Evolutionary conservation across 2,113 vertebrate species (phyloP), one percentile per base, ranked within the genome.

Genomic region (Edolisoma coerulescens): DNA sequence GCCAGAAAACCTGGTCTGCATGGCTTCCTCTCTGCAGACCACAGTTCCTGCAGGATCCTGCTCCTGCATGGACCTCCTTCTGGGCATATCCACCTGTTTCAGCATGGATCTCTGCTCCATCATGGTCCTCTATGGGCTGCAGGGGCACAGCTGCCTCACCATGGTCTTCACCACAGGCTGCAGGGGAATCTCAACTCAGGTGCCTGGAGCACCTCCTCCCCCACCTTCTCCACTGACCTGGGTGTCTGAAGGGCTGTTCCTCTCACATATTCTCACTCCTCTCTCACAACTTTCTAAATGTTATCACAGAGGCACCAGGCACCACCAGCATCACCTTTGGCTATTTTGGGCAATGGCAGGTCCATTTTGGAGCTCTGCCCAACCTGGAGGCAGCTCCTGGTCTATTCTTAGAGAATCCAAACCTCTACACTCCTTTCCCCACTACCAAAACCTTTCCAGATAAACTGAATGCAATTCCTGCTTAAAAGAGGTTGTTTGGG

Each of bases 371-470:
- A 90, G 3, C 6, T 33, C 16, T 71, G 14, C 41, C 30, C 28
- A 49, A 41, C 17, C 32, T 6, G 23, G 28, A 32, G 3, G 13
- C 26, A 86, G 17, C 3, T 86, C 60, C 39, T 41, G 17, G 28
- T 49, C 3, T 65, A 24, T 53, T 90, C n/a, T 64, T 33, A 50
- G 20, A 64, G 35, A 76, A 76, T 26, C 3, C 45, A 84, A 35
- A 15, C 3, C 7, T 68, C 23, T 35, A 50, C 11, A 23, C 1
- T 1, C 1, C 3, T 54, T 21, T 20, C 5, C 2, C 2, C 3
- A 11, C 16, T 18, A 56, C 16, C 23, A 56, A 83, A 86, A 54
- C 7, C 16, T 68, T 39, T 44, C 4, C 42, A 73, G 4, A 6
- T 52, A 81, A 93, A 42, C 3, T 19, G 2, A 77, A 35, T 53